Evolutionary conservation across 2,888 invertebrate genomes (phyloP).

Genomic region (Noctua fimbriata): DNA sequence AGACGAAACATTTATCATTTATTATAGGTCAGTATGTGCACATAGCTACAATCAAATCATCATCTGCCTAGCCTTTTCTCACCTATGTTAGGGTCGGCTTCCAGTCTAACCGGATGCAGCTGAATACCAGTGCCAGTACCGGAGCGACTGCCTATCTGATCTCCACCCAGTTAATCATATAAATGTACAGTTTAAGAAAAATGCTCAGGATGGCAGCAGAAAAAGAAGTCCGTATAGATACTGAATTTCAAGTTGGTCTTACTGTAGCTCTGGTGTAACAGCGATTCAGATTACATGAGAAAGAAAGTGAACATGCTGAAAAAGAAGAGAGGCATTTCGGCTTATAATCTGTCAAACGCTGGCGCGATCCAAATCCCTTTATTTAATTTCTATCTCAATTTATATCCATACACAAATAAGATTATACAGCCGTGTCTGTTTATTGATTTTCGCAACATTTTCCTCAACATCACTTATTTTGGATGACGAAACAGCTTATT

Average conservation of each 20-base stretch:
- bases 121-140: too few relatives aligned
- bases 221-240: background rate
- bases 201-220: background rate
- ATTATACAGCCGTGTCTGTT: slow-evolving; percentile 32
- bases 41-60: background rate
- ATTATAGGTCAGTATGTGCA: slow-evolving; percentile 9
- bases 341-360: slow-evolving; percentile 50
- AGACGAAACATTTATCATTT: slow-evolving; percentile 13
- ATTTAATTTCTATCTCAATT: slow-evolving; percentile 55
- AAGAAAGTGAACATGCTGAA: slow-evolving; percentile 4
- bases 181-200: background rate
- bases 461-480: slow-evolving; percentile 43
- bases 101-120: too few relatives aligned
- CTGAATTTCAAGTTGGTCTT: background rate
- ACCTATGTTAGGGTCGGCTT: too few relatives aligned
- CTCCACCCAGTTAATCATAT: too few relatives aligned
- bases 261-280: slow-evolving; percentile 12
- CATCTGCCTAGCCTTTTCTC: too few relatives aligned
- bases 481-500: slow-evolving; percentile 38
- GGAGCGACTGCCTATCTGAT: too few relatives aligned
- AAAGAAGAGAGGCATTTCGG: slow-evolving; percentile 16
- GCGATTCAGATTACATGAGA: background rate
- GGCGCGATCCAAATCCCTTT: slow-evolving; percentile 40
- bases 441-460: slow-evolving; percentile 51
- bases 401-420: slow-evolving; percentile 52